A percentile compares a stretch with the other conserved stretches of the same genome.
These are phyloP conservation scores for Theonella swinhoei DNA, from an alignment of 37 sponge, comb jelly and placozoan genomes.

Conservation along the genomic window DNA sequence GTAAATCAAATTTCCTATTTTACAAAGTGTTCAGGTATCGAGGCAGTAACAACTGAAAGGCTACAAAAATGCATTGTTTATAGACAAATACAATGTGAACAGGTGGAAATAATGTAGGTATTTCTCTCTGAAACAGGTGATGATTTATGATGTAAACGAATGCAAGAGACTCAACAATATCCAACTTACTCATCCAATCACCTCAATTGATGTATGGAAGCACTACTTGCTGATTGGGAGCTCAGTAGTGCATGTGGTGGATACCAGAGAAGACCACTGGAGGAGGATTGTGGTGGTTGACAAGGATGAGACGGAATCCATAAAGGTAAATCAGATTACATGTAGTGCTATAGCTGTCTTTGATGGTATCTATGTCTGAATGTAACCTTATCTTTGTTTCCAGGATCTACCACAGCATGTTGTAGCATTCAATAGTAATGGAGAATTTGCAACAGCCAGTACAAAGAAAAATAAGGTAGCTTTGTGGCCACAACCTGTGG, in stretches of 20 bases:
- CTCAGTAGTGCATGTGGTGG: not conserved
- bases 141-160: too few species aligned
- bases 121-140: too few species aligned
- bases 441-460: not conserved
- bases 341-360: too few species aligned
- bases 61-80: too few species aligned
- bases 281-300: not conserved
- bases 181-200: not conserved
- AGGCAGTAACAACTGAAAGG: too few species aligned
- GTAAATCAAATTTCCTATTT: too few species aligned
- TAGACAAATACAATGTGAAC: too few species aligned
- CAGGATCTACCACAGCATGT: not conserved
- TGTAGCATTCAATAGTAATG: not conserved
- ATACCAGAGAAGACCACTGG: not conserved
- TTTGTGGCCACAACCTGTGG: not conserved
- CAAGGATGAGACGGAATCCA: not conserved
- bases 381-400: too few species aligned
- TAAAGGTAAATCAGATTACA: not conserved
- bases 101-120: too few species aligned
- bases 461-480: not conserved
- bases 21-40: too few species aligned
- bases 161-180: not conserved
- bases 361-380: too few species aligned
- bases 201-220: not conserved
- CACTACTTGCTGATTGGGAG: not conserved